These are phyloP conservation scores for Bolborhynchus lineola DNA, from an alignment of 2,113 vertebrate species.

Conservation along the genomic window DNA sequence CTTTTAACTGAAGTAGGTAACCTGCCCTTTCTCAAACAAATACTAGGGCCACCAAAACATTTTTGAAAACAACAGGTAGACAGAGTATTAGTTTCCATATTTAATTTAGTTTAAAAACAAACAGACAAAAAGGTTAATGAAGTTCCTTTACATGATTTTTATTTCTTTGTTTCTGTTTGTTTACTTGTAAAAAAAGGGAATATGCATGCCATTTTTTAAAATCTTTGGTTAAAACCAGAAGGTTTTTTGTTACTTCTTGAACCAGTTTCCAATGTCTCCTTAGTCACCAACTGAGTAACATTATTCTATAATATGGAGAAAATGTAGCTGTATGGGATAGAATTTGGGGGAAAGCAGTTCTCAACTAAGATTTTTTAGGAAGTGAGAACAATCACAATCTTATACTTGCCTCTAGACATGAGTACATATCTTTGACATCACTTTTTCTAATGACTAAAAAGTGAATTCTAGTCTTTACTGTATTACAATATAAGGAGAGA, in stretches of 20 bases:
- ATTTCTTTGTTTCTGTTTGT: neutral
- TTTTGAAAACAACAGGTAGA: neutral
- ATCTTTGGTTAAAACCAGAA: neutral
- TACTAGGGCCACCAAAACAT: neutral
- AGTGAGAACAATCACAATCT: neutral
- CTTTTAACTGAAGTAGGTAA: neutral
- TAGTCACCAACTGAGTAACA: neutral
- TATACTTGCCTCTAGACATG: neutral
- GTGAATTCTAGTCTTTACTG: neutral
- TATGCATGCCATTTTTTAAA: neutral
- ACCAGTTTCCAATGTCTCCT: neutral
- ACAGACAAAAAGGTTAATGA: neutral
- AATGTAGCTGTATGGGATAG: neutral
- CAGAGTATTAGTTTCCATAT: neutral
- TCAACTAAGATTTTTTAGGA: neutral
- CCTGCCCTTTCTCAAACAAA: neutral
- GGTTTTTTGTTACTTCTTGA: fast-evolving
- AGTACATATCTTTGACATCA: neutral
- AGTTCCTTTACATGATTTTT: neutral
- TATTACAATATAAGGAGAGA: neutral
- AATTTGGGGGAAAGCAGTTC: neutral
- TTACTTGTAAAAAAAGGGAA: neutral
- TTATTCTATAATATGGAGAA: neutral
- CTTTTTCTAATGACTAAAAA: neutral
- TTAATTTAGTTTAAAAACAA: neutral